These are phyloP conservation scores for Idaea dimidiata DNA, from an alignment of 2,888 invertebrate genomes.

Conservation along the genomic window DNA sequence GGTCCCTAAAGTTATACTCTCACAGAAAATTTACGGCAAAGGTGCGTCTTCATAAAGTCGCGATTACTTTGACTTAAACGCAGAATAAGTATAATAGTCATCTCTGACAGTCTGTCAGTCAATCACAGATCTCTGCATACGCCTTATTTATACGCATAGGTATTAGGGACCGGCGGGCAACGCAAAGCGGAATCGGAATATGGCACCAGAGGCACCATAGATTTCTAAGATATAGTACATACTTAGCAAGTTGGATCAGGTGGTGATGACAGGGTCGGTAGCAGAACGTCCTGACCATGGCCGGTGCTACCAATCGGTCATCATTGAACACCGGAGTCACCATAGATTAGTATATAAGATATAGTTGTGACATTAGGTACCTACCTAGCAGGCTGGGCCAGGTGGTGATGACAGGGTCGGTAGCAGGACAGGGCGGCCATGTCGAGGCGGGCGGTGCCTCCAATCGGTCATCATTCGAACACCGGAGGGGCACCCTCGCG, in stretches of 20 bases:
- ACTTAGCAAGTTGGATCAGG: constrained; percentile 76
- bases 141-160: too few relatives aligned
- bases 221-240: constrained; percentile 8
- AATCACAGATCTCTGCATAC: too few relatives aligned
- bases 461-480: constrained; percentile 60
- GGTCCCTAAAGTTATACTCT: too few relatives aligned
- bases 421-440: constrained; percentile 77
- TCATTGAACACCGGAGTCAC: too few relatives aligned
- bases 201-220: too few relatives aligned
- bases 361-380: background rate
- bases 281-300: constrained; percentile 74
- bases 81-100: too few relatives aligned
- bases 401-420: constrained; percentile 74
- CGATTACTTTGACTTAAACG: too few relatives aligned
- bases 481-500: constrained; percentile 34
- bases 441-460: constrained; percentile 44
- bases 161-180: too few relatives aligned
- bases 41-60: too few relatives aligned
- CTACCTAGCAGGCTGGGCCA: constrained; percentile 75
- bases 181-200: too few relatives aligned
- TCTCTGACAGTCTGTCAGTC: too few relatives aligned
- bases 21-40: too few relatives aligned
- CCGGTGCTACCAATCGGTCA: constrained; percentile 37
- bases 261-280: constrained; percentile 75
- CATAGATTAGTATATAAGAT: background rate